Evolutionary conservation across 2,888 invertebrate species (phyloP).

Genomic region (Drosophila antonietae): DNA sequence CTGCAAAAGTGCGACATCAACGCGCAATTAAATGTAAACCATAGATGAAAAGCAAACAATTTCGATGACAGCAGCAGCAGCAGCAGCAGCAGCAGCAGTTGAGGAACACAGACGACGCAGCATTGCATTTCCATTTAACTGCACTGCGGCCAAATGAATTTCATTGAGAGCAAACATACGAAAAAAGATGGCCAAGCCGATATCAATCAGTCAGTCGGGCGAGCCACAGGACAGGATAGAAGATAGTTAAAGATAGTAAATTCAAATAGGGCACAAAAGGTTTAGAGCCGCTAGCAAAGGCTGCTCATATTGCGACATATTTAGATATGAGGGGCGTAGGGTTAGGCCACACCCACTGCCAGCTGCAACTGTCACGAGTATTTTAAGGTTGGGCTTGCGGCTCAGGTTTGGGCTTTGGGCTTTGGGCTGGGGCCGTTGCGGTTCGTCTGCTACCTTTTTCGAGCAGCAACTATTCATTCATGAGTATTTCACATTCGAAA

Average conservation of each 20-base stretch:
- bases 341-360: constrained; percentile 56
- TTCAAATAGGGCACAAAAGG: neutral
- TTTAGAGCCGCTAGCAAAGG: constrained; percentile 1
- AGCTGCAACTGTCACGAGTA: constrained; percentile 50
- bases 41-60: constrained; percentile 21
- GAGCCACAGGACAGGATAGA: neutral
- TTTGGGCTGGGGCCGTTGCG: constrained; percentile 35
- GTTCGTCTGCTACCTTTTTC: constrained; percentile 63
- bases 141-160: constrained; percentile 26
- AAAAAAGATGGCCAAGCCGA: constrained; percentile 18
- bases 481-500: constrained; percentile 64
- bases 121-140: constrained; percentile 18
- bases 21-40: constrained; percentile 37
- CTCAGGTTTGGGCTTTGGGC: constrained; percentile 45
- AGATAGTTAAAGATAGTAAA: no score
- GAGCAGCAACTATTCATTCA: constrained; percentile 32
- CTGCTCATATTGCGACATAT: constrained; percentile 47
- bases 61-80: constrained; percentile 21
- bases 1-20: constrained; percentile 36
- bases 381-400: constrained; percentile 65
- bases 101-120: constrained; percentile 23
- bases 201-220: constrained; percentile 42
- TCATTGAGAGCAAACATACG: constrained; percentile 24
- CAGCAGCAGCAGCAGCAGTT: neutral
- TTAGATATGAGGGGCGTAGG: constrained; percentile 24